phyloP scores from a whole-genome alignment of 2,113 vertebrate genomes.

The Chionis minor region DNA sequence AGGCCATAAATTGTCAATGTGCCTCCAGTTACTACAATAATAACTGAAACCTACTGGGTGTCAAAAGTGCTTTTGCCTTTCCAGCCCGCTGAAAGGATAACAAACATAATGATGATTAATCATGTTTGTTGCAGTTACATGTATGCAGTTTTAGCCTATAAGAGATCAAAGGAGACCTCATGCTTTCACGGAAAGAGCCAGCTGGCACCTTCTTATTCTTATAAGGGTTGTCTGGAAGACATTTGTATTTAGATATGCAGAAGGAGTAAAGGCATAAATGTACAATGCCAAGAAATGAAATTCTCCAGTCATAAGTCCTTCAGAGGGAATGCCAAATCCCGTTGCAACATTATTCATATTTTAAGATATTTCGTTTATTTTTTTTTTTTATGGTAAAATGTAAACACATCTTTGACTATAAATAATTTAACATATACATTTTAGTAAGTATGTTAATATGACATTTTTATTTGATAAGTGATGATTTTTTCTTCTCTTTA shows the following conservation, averaged over 20 bases:
- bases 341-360: neutral
- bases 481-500: neutral
- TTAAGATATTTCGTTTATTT: neutral
- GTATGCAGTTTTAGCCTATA: neutral
- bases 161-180: neutral
- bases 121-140: neutral
- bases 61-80: neutral
- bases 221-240: neutral
- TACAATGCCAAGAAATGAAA: neutral
- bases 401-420: neutral
- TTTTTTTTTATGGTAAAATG: neutral
- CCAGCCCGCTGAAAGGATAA: neutral
- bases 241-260: neutral
- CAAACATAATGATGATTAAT: conserved; percentile 24
- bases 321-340: neutral
- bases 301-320: neutral
- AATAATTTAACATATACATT: neutral
- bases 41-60: neutral
- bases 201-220: neutral
- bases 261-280: conserved; percentile 2
- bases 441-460: neutral
- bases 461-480: neutral
- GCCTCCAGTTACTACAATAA: neutral
- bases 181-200: conserved; percentile 19
- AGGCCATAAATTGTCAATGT: neutral